Percentiles rank a stretch among this genome's conserved stretches.
Conservation (phyloP, 2,113 vertebrate genomes). For the Notiomystis cincta region DNA sequence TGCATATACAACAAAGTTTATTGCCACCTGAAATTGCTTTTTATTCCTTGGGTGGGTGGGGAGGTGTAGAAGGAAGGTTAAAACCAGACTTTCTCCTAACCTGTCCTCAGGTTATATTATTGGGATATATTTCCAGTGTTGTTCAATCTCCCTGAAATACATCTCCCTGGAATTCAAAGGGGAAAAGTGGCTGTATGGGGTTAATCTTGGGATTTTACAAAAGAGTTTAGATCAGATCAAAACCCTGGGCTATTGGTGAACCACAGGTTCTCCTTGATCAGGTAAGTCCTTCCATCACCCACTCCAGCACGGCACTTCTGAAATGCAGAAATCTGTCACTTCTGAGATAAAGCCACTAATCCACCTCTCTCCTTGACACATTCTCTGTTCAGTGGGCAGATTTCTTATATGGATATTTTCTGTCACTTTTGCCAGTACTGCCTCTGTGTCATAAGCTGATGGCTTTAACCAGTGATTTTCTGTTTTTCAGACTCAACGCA, state of each 20-base stretch:
- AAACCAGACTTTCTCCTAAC: neutral
- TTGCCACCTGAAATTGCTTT: conserved; percentile 42
- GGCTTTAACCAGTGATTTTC: conserved; percentile 70
- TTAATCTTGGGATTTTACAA: conserved; percentile 64
- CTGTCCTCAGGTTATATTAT: neutral
- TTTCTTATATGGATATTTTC: conserved; percentile 66
- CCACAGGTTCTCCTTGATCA: conserved; percentile 54
- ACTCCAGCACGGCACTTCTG: conserved; percentile 60
- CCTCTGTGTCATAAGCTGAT: conserved; percentile 73
- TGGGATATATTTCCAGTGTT: neutral
- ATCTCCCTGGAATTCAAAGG: conserved; percentile 7
- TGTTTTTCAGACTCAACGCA: conserved; percentile 70
- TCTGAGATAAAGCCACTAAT: conserved; percentile 74
- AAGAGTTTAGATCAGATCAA: conserved; percentile 55
- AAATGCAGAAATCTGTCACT: conserved; percentile 74
- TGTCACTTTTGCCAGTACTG: conserved; percentile 57
- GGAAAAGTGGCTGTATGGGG: neutral
- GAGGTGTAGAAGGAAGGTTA: neutral
- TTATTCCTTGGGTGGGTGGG: neutral
- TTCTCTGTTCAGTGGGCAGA: conserved; percentile 60
- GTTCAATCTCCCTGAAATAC: neutral
- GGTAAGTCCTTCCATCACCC: conserved; percentile 51
- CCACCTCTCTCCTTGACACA: conserved; percentile 61
- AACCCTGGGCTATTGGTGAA: conserved; percentile 47
- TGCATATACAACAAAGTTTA: conserved; percentile 45